A percentile compares a stretch with the other conserved stretches of the same genome.
Conservation (phyloP, 2,113 vertebrate species). For the crab-eating macaque (Macaca fascicularis) region T2T-MFA8v1.1 NC_088381.1:19953501-19954000, state of each 20-base stretch:
- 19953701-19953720: neutral
- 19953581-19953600: neutral
- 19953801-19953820: neutral
- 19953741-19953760: slow-evolving; percentile 4
- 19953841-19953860: slow-evolving; percentile 6
- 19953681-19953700: neutral
- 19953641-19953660: neutral
- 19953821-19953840: slow-evolving; percentile 6
- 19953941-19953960: neutral
- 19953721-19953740: neutral
- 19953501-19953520: neutral
- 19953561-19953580: neutral
- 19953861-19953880: neutral
- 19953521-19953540: neutral
- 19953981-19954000: neutral
- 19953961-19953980: neutral
- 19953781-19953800: slow-evolving; percentile 2
- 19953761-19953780: neutral
- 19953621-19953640: neutral
- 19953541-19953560: neutral
- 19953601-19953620: neutral
- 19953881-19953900: neutral
- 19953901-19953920: neutral
- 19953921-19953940: neutral
- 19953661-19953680: neutral